Base-by-base conservation (phyloP, 2,888 invertebrate genomes). In the Tortrix viridana region DNA sequence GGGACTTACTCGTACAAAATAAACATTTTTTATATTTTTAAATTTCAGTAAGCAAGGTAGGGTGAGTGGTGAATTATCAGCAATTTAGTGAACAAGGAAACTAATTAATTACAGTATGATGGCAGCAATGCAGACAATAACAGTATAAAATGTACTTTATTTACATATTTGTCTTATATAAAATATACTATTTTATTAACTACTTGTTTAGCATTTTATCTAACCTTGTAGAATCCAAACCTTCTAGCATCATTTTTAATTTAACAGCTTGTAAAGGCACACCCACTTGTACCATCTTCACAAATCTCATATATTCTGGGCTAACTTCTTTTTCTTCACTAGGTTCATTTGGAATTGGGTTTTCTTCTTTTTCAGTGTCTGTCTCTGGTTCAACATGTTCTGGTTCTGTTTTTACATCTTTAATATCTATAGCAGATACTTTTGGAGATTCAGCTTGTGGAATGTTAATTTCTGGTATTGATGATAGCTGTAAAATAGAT, bases 261-360 rank as follows among this genome's bases (percentile, higher is more conserved):
- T 96, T 97, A 0, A 98, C 95, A 43, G 97, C 98, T 69, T 92
- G 93, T 54, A 94, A 82, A n/a, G 96, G 97, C 0, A 98, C 98
- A 43, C 98, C 98, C 74, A 98, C 94, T 73, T 96, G 96, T 1
- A 97, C 79, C 98, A 98, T 97, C 93, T 97, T 98, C 65, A 98
- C 95, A 88, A 95, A 98, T 83, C 94, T 95, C 22, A 93, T 92
- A 85, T 95, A 97, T 70, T 94, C 93, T 4, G 94, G 94, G 82
- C 96, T 95, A 56, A 93, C 91, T 65, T 84, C 85, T n/a, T 55
- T 16, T 63, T 67, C 67, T 55, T 53, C 49, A 53, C 22, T 26
- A 20, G 64, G n/a, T 18, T 48, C 23, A 12, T n/a, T 53, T 50
- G 59, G 12, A n/a, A 14, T 1, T 9, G 47, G 50, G 5, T 41